Evolutionary conservation across 2,888 invertebrate species (phyloP).

Genomic region (Platerodrilus igneus): DNA sequence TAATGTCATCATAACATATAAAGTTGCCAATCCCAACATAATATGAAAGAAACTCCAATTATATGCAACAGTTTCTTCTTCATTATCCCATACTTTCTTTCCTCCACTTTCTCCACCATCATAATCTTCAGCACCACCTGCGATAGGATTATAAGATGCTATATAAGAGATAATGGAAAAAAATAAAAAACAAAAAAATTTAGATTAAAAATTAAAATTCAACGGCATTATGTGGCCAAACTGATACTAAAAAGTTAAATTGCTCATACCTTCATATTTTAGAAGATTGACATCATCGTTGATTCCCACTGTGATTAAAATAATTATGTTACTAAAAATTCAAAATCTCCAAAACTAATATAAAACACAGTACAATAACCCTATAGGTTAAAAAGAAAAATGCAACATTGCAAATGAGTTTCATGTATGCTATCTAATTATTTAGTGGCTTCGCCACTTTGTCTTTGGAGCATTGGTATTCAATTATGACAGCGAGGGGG

Average conservation of each 20-base stretch:
- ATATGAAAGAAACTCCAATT: constrained; percentile 96
- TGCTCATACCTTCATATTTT: constrained; percentile 57
- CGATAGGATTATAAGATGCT: constrained; percentile 52
- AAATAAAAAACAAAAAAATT: constrained; percentile 22
- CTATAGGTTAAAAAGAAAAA: too few relatives aligned
- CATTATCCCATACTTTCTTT: constrained; percentile 87
- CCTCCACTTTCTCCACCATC: constrained; percentile 51
- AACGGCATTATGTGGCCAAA: constrained; percentile 23
- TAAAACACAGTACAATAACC: too few relatives aligned
- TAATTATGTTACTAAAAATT: too few relatives aligned
- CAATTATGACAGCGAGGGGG: too few relatives aligned
- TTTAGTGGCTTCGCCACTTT: too few relatives aligned
- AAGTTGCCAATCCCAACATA: constrained; percentile 91
- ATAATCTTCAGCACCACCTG: constrained; percentile 47
- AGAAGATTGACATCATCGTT: constrained; percentile 53
- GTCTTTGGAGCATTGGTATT: too few relatives aligned
- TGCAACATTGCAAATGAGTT: too few relatives aligned
- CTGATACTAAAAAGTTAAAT: constrained; percentile 18
- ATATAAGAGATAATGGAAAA: constrained; percentile 29
- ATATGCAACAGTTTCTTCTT: constrained; percentile 84
- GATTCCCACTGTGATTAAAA: constrained; percentile 48
- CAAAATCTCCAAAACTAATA: too few relatives aligned
- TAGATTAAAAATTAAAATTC: too few relatives aligned
- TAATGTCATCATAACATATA: constrained; percentile 99
- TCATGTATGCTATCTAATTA: too few relatives aligned